A percentile compares a stretch with the other conserved stretches of the same genome.
Evolutionary conservation across 2,888 invertebrate species (phyloP).

Genomic region (Scrobipalpa costella): DNA sequence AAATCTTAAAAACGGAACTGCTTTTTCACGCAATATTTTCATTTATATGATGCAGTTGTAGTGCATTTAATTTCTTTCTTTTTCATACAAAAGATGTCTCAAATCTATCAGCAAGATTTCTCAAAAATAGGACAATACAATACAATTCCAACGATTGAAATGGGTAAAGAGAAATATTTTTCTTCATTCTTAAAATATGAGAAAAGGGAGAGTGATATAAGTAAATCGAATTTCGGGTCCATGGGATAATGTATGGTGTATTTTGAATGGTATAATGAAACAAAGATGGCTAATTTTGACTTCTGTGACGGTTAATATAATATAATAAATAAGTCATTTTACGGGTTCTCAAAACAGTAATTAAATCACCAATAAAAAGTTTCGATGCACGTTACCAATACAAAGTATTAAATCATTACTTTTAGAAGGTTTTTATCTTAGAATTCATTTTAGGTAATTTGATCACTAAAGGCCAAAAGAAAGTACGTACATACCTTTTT

Average conservation of each 20-base stretch:
- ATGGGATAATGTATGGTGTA: background rate
- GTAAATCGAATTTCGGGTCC: slow-evolving; percentile 7
- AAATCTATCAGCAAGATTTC: background rate
- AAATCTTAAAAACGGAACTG: no score
- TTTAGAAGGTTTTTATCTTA: slow-evolving; percentile 42
- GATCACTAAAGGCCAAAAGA: slow-evolving; percentile 13
- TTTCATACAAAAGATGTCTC: no score
- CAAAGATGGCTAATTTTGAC: background rate
- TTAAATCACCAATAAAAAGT: slow-evolving; percentile 26
- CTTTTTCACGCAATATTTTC: no score
- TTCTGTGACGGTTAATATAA: background rate
- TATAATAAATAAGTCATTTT: background rate
- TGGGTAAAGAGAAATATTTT: background rate
- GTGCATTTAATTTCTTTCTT: no score
- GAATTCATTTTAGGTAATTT: slow-evolving; percentile 24
- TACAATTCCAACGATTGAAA: background rate
- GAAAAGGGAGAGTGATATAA: background rate
- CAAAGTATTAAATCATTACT: slow-evolving; percentile 46
- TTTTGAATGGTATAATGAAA: background rate
- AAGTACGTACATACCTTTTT: no score
- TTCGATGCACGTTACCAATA: slow-evolving; percentile 47
- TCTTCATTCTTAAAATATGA: background rate
- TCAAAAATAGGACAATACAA: background rate
- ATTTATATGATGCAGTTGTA: no score
- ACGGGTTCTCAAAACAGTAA: slow-evolving; percentile 18